Evolutionary conservation across 2,113 vertebrate genomes (phyloP), one percentile per base, ranked within the genome.

Genomic region (Xenopus borealis): DNA sequence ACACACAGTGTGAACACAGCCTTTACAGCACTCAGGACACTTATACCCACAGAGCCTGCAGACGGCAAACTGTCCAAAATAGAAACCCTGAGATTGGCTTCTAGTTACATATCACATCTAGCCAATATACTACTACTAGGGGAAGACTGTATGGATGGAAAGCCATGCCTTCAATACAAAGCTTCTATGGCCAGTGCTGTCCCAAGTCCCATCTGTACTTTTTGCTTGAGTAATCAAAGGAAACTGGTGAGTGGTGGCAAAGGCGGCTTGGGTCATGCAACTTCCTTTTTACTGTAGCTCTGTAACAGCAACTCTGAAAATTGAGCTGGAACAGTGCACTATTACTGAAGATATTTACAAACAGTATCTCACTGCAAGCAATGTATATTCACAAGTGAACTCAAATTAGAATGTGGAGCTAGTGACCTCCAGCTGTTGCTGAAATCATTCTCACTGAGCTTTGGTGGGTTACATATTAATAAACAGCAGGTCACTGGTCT

Each of bases 1-100:
- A 95, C 94, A 16, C 94, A 95, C 85, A 95, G 94, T 79, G 94
- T 95, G 10, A 96, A 96, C 87, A 85, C 92, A 0, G 94, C 94
- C 52, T 96, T 96, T 91, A 88, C 86, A 23, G 87, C 93, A 19
- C 91, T 96, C 68, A 93, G 94, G 79, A 89, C 89, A 4, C 92
- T 96, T 79, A 96, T 96, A 59, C 94, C 94, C 79, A 96, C 94
- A 10, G 92, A 94, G 62, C 92, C 94, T 1, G 89, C 87, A 0
- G 92, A 95, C 85, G 85, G 94, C 72, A 93, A 93, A 81, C 91
- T 95, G 18, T 96, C 94, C 82, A 96, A 96, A 88, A 92, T 95
- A 40, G 94, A 96, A 89, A 96, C 94, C 40, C 88, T 96, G 82
- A 93, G 94, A 69, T 84, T 96, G 85, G 94, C 94, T 17, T 86